A percentile compares a stretch with the other conserved stretches of the same genome.
These are phyloP conservation scores for Plebejus argus DNA, from an alignment of 2,888 invertebrate species.

Conservation along the genomic window DNA sequence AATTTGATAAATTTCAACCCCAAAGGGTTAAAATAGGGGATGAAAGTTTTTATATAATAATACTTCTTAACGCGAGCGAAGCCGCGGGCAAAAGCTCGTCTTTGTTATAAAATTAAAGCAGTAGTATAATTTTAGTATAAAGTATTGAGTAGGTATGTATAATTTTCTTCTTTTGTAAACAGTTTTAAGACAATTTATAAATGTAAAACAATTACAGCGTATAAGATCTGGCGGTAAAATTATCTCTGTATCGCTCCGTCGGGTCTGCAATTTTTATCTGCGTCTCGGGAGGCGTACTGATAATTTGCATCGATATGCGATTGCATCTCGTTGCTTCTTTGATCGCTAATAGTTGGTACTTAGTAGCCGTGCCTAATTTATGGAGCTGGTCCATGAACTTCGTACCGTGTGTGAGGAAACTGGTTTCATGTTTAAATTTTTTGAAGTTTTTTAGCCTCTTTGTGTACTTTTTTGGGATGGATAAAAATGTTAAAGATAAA, in stretches of 20 bases:
- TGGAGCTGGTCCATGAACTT: background rate
- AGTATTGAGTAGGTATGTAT: background rate
- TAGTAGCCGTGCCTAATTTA: conserved; percentile 13
- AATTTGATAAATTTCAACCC: no score
- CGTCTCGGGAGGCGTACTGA: conserved; percentile 45
- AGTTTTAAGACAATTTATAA: background rate
- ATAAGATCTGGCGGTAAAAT: conserved; percentile 52
- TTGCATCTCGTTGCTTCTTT: conserved; percentile 48
- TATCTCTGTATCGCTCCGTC: conserved; percentile 56
- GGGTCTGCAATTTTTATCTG: conserved; percentile 53
- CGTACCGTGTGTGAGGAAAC: background rate
- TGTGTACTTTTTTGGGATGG: no score
- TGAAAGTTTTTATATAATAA: no score
- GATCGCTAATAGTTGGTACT: conserved; percentile 23
- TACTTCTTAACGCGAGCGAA: no score
- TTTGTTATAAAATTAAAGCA: no score
- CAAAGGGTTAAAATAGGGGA: no score
- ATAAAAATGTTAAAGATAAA: no score
- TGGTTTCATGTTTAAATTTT: background rate
- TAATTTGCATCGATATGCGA: conserved; percentile 75
- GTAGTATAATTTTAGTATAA: no score
- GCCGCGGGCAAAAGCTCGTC: no score
- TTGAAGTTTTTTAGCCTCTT: no score
- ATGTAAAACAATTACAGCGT: conserved; percentile 28
- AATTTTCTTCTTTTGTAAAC: background rate